Evolutionary conservation across 2,797 vertebrate species (phyloP), one percentile per base, ranked within the genome.

Genomic region (Channa striata): DNA sequence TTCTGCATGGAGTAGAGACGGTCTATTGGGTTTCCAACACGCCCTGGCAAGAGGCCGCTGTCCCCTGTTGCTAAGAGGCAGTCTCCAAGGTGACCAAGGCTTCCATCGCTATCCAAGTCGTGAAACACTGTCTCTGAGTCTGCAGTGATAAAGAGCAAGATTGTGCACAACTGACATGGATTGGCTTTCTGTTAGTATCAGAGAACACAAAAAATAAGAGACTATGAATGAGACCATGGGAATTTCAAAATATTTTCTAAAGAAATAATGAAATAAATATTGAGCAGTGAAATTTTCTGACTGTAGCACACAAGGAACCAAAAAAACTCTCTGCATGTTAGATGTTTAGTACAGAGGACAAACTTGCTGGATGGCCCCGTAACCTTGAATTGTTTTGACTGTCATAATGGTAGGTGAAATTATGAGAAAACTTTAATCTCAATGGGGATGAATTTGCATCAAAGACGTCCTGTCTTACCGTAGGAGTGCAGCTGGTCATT

Each of bases 1-100:
- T 94, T 97, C 88, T 97, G 96, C 96, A 97, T 97, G 84, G 96
- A 97, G 91, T 96, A 97, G 59, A 97, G 95, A 48, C 96, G 95
- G 90, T 97, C 96, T 0, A 97, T 97, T 77, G 96, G 96, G 81
- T 96, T 97, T 85, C 95, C 95, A 89, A 97, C 94, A 16, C 95
- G 93, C 11, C 94, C 94, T 14, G 94, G 81, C 82, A 97, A 85
- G 57, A 95, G 93, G 72, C 92, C 92, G 43, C 91, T 92, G 2
- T 97, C 96, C 0, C 95, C 93, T 0, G 95, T 89, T 30, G 95
- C 92, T 75, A 97, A 80, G 89, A 97, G 94, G 90, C 96, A 96
- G 76, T 97, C 96, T 8, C 96, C 95, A 50, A 97, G 94, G 87
- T 96, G 95, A 85, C 94, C 87, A 34, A 96, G 95, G 87, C 94